These are phyloP conservation scores for Tanytarsus gracilentus DNA, from an alignment of 2,888 invertebrate genomes.

Conservation along the genomic window DNA sequence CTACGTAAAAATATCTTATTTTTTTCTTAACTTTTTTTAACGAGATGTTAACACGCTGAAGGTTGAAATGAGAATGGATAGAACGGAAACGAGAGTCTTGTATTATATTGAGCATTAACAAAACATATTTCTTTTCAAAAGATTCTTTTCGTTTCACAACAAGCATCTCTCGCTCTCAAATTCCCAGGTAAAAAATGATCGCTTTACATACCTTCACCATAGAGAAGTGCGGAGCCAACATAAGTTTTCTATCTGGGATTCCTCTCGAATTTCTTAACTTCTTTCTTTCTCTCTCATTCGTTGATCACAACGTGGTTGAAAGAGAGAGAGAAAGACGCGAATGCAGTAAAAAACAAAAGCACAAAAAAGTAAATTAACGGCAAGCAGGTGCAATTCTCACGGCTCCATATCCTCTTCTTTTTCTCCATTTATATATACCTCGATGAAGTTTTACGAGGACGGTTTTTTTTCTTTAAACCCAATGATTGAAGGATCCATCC, in stretches of 20 bases:
- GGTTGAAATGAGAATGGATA: conserved; percentile 5
- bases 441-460: not conserved
- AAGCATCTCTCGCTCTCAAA: not conserved
- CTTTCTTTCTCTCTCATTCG: not conserved
- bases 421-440: not conserved
- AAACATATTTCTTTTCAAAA: not conserved
- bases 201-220: no score
- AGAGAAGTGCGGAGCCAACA: no score
- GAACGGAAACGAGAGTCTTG: not conserved
- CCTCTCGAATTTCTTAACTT: not conserved
- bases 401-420: conserved; percentile 12
- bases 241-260: not conserved
- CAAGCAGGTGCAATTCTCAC: conserved; percentile 30
- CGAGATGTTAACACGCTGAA: conserved; percentile 14
- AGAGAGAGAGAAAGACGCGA: not conserved
- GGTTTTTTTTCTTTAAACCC: no score
- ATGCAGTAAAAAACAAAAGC: conserved; percentile 2
- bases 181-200: no score
- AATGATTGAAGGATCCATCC: no score
- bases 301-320: not conserved
- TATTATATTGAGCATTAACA: not conserved
- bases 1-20: not conserved
- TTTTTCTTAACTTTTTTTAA: not conserved
- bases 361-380: conserved; percentile 18
- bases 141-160: not conserved